Evolutionary conservation across 2,888 invertebrate genomes (phyloP).

Genomic region (Hydroisotoma schaefferi): DNA sequence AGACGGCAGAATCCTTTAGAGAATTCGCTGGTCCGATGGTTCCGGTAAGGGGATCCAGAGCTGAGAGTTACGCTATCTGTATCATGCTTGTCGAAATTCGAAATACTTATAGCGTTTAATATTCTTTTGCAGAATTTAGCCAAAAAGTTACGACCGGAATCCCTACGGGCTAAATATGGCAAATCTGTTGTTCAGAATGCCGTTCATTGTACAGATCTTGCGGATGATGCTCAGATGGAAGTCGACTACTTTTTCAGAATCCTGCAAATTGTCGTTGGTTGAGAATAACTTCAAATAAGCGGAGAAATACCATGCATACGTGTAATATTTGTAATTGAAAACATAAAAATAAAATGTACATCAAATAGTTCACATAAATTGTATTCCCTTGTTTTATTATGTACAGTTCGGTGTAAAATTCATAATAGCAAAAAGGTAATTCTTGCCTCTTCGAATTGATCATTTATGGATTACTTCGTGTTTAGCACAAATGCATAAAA

Average conservation of each 20-base stretch:
- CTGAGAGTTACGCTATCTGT: not conserved
- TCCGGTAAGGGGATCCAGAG: slow-evolving; percentile 63
- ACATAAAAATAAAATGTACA: too few species aligned
- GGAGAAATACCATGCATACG: too few species aligned
- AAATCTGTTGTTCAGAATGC: slow-evolving; percentile 78
- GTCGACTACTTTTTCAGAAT: slow-evolving; percentile 51
- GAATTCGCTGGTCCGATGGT: slow-evolving; percentile 83
- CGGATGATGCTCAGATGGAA: slow-evolving; percentile 81
- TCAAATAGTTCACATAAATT: too few species aligned
- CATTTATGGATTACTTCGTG: too few species aligned
- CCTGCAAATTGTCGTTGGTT: slow-evolving; percentile 20
- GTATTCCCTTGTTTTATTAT: too few species aligned
- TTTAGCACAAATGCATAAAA: too few species aligned
- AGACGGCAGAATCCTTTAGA: slow-evolving; percentile 66
- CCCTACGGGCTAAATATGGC: slow-evolving; percentile 80
- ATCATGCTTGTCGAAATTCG: not conserved
- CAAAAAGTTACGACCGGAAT: slow-evolving; percentile 74
- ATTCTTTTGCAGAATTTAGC: slow-evolving; percentile 68
- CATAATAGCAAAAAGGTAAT: too few species aligned
- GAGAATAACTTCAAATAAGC: too few species aligned
- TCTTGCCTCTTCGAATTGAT: too few species aligned
- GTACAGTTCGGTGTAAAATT: too few species aligned
- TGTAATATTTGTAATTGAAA: too few species aligned
- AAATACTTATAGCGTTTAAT: not conserved
- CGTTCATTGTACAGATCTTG: slow-evolving; percentile 88